phyloP scores from a whole-genome alignment of 2,113 vertebrate genomes.

The Cryptomyrus ogoouensis region DNA sequence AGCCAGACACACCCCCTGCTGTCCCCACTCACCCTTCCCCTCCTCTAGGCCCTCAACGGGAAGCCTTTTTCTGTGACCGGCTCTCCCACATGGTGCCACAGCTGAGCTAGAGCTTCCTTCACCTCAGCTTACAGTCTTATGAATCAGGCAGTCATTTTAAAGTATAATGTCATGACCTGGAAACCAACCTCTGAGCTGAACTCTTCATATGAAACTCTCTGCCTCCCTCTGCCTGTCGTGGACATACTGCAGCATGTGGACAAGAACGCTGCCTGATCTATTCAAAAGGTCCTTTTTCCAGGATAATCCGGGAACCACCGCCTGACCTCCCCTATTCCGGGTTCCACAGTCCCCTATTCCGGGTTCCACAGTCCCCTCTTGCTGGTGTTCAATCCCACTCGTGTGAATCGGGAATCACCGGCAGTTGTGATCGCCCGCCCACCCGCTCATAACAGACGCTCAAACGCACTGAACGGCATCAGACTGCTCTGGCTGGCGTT shows the following conservation, averaged over 20 bases:
- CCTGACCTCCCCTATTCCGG: not conserved
- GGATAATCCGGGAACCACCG: not conserved
- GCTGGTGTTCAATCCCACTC: too few relatives aligned
- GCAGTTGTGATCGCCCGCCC: not conserved
- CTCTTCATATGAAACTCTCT: not conserved
- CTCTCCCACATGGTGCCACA: not conserved
- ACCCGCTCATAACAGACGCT: not conserved
- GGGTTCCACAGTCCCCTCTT: not conserved
- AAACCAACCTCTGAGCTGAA: constrained; percentile 9
- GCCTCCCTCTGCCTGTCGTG: not conserved
- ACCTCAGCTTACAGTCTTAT: not conserved
- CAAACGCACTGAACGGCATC: not conserved
- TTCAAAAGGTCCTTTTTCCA: not conserved
- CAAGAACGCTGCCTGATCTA: not conserved
- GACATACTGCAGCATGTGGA: not conserved
- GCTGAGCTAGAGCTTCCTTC: not conserved
- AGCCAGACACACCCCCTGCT: not conserved
- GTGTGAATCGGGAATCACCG: not conserved
- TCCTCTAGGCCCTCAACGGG: not conserved
- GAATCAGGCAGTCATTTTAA: not conserved
- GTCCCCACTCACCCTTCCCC: not conserved
- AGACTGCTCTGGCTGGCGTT: constrained; percentile 41
- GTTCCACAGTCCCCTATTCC: not conserved
- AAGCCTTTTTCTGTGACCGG: not conserved
- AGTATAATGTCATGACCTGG: not conserved